A percentile compares a stretch with the other conserved stretches of the same genome.
These are phyloP conservation scores for Catostylus mosaicus DNA, from an alignment of 30 jellyfish, hydroid and myxozoan genomes.

Conservation along the genomic window DNA sequence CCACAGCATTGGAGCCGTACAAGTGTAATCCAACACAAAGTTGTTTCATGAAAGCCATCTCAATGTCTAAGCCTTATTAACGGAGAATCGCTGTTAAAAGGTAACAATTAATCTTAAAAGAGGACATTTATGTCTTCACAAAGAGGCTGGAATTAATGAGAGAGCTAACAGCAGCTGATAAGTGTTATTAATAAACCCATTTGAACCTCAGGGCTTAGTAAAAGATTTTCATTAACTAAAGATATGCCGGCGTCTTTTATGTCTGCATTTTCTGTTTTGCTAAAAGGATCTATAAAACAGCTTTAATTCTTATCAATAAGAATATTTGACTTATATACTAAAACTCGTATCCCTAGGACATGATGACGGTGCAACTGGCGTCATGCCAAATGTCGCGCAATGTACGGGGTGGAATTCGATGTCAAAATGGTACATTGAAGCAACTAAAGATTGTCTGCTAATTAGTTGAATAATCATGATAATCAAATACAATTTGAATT, in stretches of 20 bases:
- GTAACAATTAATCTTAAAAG: slow-evolving; percentile 49
- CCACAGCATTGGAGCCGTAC: slow-evolving; percentile 55
- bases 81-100: slow-evolving; percentile 50
- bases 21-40: slow-evolving; percentile 34
- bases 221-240: slow-evolving; percentile 50
- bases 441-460: no score
- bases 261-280: slow-evolving; percentile 50
- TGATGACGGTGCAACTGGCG: no score
- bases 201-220: slow-evolving; percentile 28
- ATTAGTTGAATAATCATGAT: no score
- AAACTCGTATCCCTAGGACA: background rate
- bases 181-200: slow-evolving; percentile 54
- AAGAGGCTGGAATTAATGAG: slow-evolving; percentile 41
- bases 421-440: no score
- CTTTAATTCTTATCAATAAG: slow-evolving; percentile 21
- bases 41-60: slow-evolving; percentile 46
- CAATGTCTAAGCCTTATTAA: slow-evolving; percentile 52
- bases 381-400: no score
- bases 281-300: slow-evolving; percentile 30
- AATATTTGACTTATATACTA: background rate
- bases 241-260: slow-evolving; percentile 50
- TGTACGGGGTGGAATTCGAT: no score
- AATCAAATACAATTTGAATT: no score
- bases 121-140: slow-evolving; percentile 30
- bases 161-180: slow-evolving; percentile 55